A percentile compares a stretch with the other conserved stretches of the same genome.
phyloP scores from a whole-genome alignment of 2,888 invertebrate genomes.

The Cryptocheilus praepositus region DNA sequence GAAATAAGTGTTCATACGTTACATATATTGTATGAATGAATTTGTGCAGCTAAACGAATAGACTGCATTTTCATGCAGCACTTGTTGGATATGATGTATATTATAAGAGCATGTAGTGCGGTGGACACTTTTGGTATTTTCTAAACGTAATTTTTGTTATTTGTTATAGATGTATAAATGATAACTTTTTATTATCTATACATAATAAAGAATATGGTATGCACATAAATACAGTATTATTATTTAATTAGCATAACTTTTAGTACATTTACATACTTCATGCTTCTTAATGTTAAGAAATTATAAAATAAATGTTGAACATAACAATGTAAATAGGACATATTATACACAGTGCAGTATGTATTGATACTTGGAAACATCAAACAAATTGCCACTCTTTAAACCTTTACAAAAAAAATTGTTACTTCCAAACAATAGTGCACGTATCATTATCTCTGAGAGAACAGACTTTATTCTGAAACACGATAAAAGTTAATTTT shows the following conservation, averaged over 20 bases:
- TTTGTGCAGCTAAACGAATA: no score
- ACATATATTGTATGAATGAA: no score
- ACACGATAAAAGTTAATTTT: no score
- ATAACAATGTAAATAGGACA: no score
- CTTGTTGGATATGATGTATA: no score
- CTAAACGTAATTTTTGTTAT: constrained; percentile 6
- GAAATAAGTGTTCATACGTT: no score
- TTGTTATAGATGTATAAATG: background rate
- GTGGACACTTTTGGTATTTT: constrained; percentile 18
- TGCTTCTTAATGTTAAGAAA: constrained; percentile 14
- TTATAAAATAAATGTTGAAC: background rate
- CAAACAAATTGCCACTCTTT: background rate
- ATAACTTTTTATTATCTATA: background rate
- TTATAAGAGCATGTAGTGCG: no score
- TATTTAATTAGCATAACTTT: constrained; percentile 23
- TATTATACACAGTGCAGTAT: no score
- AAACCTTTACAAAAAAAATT: background rate
- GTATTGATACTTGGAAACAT: no score
- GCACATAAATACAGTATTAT: constrained; percentile 31
- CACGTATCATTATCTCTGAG: background rate
- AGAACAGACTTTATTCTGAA: no score
- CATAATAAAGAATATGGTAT: background rate
- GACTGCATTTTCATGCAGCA: no score
- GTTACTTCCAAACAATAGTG: constrained; percentile 27
- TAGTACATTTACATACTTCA: constrained; percentile 29